Percentiles rank a stretch among this genome's conserved stretches.
These are phyloP conservation scores for Macroteleia sp. DNA, from an alignment of 2,888 invertebrate genomes.

Conservation along the genomic window DNA sequence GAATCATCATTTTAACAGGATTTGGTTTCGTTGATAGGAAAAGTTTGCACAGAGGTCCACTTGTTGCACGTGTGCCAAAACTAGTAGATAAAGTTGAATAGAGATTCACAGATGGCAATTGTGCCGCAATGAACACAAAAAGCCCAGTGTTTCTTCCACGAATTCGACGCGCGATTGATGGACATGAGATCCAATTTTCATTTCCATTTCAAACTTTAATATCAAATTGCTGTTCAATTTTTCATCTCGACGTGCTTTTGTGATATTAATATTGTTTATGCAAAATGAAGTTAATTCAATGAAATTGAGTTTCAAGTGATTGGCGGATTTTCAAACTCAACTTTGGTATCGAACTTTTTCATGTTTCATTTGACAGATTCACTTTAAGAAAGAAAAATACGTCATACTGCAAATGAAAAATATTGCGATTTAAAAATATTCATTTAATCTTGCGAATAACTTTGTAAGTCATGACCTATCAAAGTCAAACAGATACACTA, in stretches of 20 bases:
- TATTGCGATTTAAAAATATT: too few species aligned
- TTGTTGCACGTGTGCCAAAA: conserved; percentile 57
- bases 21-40: conserved; percentile 39
- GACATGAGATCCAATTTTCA: conserved; percentile 2
- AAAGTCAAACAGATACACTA: too few species aligned
- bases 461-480: too few species aligned
- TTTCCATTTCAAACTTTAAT: background rate
- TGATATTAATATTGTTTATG: background rate
- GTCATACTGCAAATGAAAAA: too few species aligned
- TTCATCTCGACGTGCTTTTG: background rate
- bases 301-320: background rate
- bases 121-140: conserved; percentile 21
- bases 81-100: conserved; percentile 34
- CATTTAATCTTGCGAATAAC: too few species aligned
- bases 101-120: conserved; percentile 33
- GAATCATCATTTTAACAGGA: conserved; percentile 28
- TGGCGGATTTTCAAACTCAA: background rate
- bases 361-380: too few species aligned
- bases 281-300: background rate
- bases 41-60: conserved; percentile 55
- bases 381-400: too few species aligned
- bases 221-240: background rate
- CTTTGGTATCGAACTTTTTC: too few species aligned
- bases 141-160: background rate
- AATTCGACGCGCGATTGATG: conserved; percentile 7